These are phyloP conservation scores for Sisor rabdophorus DNA, from an alignment of 2,113 vertebrate genomes.

Conservation along the genomic window DNA sequence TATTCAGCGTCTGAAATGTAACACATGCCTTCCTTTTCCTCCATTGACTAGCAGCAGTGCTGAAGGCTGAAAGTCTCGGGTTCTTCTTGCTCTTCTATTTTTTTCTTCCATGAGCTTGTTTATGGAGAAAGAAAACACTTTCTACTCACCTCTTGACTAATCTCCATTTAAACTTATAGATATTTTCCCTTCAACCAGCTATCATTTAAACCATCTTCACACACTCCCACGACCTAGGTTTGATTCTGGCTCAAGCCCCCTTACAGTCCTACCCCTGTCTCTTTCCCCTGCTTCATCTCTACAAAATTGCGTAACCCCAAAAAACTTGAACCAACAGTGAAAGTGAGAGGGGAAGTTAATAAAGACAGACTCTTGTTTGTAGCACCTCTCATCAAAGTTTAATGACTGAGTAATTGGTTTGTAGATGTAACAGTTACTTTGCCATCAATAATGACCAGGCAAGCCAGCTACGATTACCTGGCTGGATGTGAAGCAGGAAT, in stretches of 20 bases:
- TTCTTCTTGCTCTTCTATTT: conserved; percentile 7
- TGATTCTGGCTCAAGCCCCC: too few relatives aligned
- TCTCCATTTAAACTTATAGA: conserved; percentile 69
- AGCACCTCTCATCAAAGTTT: conserved; percentile 72
- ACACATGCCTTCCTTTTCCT: conserved; percentile 43
- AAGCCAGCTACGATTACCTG: conserved; percentile 65
- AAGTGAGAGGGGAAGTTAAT: conserved; percentile 62
- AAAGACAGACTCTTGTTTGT: conserved; percentile 66
- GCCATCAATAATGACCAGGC: conserved; percentile 72
- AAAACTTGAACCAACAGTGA: conserved; percentile 19
- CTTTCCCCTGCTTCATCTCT: too few relatives aligned
- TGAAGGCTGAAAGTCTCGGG: conserved; percentile 13
- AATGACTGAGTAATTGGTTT: conserved; percentile 79
- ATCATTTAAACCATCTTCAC: conserved; percentile 63
- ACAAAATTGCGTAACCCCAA: conserved; percentile 44
- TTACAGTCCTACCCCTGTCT: too few relatives aligned
- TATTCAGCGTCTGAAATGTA: conserved; percentile 23
- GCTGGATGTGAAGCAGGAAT: conserved; percentile 52
- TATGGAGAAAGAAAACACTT: conserved; percentile 45
- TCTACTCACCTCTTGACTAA: conserved; percentile 63
- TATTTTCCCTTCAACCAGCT: conserved; percentile 56
- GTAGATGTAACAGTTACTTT: conserved; percentile 76
- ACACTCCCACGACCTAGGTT: too few relatives aligned
- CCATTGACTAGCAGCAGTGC: not conserved
- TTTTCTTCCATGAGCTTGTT: conserved; percentile 26